phyloP scores from a whole-genome alignment of 2,888 invertebrate species.

The Magallana nippona region DNA sequence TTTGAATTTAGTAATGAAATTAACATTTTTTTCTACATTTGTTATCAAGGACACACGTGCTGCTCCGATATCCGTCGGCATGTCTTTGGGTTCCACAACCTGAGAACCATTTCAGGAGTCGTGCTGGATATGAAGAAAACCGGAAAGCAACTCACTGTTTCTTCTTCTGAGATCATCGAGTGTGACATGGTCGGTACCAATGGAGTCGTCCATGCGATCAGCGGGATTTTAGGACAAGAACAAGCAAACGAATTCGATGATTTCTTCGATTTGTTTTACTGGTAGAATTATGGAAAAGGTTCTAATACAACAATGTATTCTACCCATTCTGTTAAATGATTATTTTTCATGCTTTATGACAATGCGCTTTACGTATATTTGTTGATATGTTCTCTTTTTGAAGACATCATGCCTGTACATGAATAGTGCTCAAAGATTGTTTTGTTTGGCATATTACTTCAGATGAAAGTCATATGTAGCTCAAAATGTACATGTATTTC shows the following conservation, averaged over 20 bases:
- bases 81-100: not conserved
- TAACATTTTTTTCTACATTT: not conserved
- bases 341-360: too few relatives aligned
- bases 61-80: not conserved
- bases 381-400: too few relatives aligned
- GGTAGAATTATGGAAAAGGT: not conserved
- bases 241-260: not conserved
- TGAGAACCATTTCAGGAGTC: not conserved
- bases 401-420: too few relatives aligned
- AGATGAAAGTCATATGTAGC: too few relatives aligned
- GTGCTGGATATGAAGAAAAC: not conserved
- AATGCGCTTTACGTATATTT: too few relatives aligned
- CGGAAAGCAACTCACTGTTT: conserved; percentile 46
- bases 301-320: not conserved
- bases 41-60: not conserved
- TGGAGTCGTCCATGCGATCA: conserved; percentile 87
- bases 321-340: too few relatives aligned
- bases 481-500: too few relatives aligned
- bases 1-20: not conserved
- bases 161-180: conserved; percentile 79
- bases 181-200: conserved; percentile 85
- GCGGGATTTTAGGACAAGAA: conserved; percentile 81
- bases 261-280: not conserved
- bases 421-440: too few relatives aligned
- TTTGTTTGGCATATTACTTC: too few relatives aligned